Evolutionary conservation across 2,113 vertebrate genomes (phyloP).

Genomic region (Antigone vipio): DNA sequence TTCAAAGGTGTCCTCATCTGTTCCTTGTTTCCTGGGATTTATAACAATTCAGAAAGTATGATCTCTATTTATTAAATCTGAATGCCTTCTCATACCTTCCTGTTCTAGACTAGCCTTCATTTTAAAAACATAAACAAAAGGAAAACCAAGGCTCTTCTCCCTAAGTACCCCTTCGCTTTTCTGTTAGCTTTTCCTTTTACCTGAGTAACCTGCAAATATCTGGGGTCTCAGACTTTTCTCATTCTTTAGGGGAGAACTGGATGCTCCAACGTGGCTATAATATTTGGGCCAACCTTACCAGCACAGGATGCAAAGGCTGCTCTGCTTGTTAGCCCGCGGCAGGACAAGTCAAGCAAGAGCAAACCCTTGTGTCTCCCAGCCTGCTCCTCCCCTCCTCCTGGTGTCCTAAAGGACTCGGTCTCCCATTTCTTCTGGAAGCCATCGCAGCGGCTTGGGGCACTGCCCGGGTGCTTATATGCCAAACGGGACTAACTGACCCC

Average conservation of each 20-base stretch:
- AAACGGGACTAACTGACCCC: background rate
- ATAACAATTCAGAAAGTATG: no score
- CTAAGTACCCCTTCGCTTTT: background rate
- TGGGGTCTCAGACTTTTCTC: background rate
- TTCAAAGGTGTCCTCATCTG: no score
- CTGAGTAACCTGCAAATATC: background rate
- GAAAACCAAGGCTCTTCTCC: background rate
- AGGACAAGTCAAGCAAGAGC: background rate
- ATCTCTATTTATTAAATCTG: no score
- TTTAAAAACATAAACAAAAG: background rate
- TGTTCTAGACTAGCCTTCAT: no score
- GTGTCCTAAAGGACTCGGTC: background rate
- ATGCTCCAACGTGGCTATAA: background rate
- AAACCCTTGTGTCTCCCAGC: background rate
- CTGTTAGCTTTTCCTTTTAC: background rate
- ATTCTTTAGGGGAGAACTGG: background rate
- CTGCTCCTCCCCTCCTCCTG: background rate
- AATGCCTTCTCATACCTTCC: no score
- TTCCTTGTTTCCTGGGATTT: no score
- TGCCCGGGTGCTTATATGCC: accelerated
- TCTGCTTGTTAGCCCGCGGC: background rate
- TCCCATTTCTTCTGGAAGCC: background rate
- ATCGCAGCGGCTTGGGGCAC: accelerated
- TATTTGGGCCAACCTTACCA: background rate
- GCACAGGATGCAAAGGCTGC: background rate